Base-by-base conservation (phyloP, 2,113 vertebrate genomes). In the Notechis scutatus region DNA sequence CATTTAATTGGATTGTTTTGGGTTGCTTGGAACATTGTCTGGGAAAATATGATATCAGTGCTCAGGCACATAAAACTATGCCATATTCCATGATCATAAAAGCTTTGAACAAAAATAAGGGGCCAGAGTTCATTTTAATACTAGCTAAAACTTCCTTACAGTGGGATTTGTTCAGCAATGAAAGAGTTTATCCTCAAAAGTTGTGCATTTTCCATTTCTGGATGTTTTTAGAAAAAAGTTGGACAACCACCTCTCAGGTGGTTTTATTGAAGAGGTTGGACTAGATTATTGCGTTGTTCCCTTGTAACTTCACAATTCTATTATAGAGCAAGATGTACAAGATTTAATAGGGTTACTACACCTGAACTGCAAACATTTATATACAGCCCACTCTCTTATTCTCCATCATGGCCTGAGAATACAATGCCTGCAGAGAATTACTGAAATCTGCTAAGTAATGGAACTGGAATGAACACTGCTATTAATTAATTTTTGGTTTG, bases 401-500 rank as follows among this genome's bases (percentile, higher is more conserved):
- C 90, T 64, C 26, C 69, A 47, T 4, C 29, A 52, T 12, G 5
- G 90, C 7, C 0, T 1, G 21, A n/a, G 26, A 90, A 91, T 89
- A 45, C 23, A 92, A 74, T 21, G 59, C 21, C 29, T 26, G 89
- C 3, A 90, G 90, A 56, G 7, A 26, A 12, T 39, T 4, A 7
- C 18, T 54, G 81, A 56, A 94, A 94, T 9, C 91, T 91, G 64
- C 21, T 92, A 90, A 85, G 90, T 85, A 34, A 94, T 86, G 50
- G 89, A 45, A 81, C 34, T 94, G 7, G 24, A 91, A 50, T 6
- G 94, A 91, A 3, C 88, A 10, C 1, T 92, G 64, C 92, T 87
- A 91, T 94, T 92, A 94, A 94, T 94, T 94, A 93, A 74, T 91
- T 64, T 12, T 91, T 74, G 91, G 90, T 20, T 94, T 88, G 15